Base-by-base conservation (phyloP, 2,113 vertebrate genomes). In the Acanthisitta chloris region DNA sequence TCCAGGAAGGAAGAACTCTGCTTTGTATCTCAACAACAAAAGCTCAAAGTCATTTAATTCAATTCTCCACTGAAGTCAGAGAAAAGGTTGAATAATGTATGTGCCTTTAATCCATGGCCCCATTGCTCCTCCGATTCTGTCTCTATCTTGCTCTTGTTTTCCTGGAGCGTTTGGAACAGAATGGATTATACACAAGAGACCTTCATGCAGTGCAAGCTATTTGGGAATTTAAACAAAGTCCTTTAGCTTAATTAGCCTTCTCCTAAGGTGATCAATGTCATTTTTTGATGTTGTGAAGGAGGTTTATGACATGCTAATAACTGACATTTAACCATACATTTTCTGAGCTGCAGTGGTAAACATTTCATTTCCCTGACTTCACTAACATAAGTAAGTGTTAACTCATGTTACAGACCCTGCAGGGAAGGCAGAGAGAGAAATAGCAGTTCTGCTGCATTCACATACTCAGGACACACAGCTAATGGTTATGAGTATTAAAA, bases 171-270 rank as follows among this genome's bases (percentile, higher is more conserved):
- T 97, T 87, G 74, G 73, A 91, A 88, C 79, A 52, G 71, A 80
- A 88, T 17, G 38, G 79, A 70, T 95, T 88, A 81, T 64, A 36
- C 70, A 52, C 54, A 45, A 94, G 48, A 40, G 46, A 88, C 33
- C 40, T 86, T 95, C 67, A 86, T 2, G 6, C 64, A 51, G 34
- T 20, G 33, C 49, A 79, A 92, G 43, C 26, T 88, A 46, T 64
- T 49, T 76, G 62, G 86, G 78, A 86, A 92, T 66, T 89, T 82
- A 90, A 92, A 85, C 81, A 59, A 84, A 89, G 71, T 81, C 78
- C 58, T 90, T 45, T 10, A 82, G 33, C 62, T 91, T 91, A 91
- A 97, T 94, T 82, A 96, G 67, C 43, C 57, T 25, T 88, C 83
- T 86, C 38, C 62, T 80, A 45, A 77, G 65, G 67, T 82, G 84